Conservation (phyloP, 2,797 vertebrate genomes). For the Liasis olivaceus region DNA sequence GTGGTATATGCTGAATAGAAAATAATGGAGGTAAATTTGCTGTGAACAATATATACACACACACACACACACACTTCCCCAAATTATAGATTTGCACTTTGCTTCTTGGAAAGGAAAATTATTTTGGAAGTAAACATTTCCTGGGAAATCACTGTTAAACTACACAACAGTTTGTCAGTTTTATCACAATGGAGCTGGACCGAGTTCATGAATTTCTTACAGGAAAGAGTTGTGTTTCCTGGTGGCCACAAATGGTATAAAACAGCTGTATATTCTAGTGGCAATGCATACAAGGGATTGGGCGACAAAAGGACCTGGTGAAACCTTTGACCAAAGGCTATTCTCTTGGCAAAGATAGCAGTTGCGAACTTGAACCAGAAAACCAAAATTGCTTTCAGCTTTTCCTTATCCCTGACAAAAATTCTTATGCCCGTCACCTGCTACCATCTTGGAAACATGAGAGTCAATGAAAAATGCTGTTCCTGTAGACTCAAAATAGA, state of each 20-base stretch:
- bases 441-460: not conserved
- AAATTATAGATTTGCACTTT: conserved; percentile 8
- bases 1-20: not conserved
- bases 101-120: not conserved
- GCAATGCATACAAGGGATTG: not conserved
- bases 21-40: not conserved
- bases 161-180: not conserved
- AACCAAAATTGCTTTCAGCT: not conserved
- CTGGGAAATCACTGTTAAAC: not conserved
- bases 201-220: not conserved
- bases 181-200: not conserved
- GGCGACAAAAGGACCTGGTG: not conserved
- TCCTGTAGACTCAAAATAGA: not conserved
- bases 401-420: conserved; percentile 17
- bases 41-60: conserved; percentile 1
- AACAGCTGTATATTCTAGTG: not conserved
- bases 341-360: not conserved
- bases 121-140: not conserved
- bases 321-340: not conserved
- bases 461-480: conserved; percentile 25
- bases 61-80: not conserved
- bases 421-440: conserved; percentile 2
- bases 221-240: not conserved
- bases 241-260: not conserved
- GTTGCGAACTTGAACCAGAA: not conserved